Evolutionary conservation across 2,113 vertebrate species (phyloP).

Genomic region (Eonycteris spelaea): DNA sequence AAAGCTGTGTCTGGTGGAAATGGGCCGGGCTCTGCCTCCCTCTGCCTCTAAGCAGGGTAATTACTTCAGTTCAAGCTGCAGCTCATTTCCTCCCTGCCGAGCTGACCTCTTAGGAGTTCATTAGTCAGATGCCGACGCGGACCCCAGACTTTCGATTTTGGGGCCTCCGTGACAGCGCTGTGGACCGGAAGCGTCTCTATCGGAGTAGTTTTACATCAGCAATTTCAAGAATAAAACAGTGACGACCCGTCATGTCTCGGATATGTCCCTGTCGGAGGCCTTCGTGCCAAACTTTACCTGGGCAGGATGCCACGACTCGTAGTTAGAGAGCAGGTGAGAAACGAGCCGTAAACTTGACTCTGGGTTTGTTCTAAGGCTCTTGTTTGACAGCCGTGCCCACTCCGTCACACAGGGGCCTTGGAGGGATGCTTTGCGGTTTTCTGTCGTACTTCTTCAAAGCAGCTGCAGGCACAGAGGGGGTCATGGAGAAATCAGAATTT

Average conservation of each 20-base stretch:
- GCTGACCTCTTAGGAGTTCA: slow-evolving; percentile 37
- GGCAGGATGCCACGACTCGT: neutral
- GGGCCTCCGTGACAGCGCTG: fast-evolving
- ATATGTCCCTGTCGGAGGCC: neutral
- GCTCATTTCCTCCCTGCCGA: neutral
- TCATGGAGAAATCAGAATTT: neutral
- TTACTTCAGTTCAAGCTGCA: neutral
- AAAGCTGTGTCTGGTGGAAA: neutral
- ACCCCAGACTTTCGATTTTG: neutral
- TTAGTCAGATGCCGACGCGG: slow-evolving; percentile 20
- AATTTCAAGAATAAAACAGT: neutral
- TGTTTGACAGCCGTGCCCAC: neutral
- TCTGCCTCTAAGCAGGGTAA: neutral
- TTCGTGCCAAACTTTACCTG: neutral
- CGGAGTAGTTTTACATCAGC: neutral
- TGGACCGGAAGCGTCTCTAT: neutral
- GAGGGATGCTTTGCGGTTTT: neutral
- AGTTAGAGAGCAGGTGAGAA: neutral
- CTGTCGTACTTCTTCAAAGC: too few relatives aligned
- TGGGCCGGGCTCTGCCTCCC: neutral
- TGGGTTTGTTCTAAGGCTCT: neutral
- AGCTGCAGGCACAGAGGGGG: neutral
- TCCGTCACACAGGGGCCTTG: neutral
- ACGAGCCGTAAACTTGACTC: neutral
- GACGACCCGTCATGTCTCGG: neutral